Percentiles rank a stretch among this genome's conserved stretches.
Conservation (phyloP, 2,797 vertebrate genomes). For the Sebastes minor region DNA sequence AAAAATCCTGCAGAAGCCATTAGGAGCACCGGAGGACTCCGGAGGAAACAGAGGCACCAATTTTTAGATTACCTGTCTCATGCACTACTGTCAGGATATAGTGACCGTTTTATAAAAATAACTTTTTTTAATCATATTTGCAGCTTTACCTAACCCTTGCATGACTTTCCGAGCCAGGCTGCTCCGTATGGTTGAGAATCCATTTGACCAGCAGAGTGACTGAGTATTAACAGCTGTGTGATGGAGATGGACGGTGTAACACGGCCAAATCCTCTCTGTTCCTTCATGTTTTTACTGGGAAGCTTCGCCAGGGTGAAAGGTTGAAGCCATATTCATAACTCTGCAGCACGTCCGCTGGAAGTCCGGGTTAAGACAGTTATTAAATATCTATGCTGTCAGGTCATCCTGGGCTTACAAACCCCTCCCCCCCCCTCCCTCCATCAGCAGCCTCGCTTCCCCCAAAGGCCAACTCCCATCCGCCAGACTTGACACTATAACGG, state of each 20-base stretch:
- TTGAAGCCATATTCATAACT: slow-evolving; percentile 42
- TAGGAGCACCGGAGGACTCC: too few species aligned
- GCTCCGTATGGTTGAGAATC: slow-evolving; percentile 6
- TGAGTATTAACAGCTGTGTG: slow-evolving; percentile 56
- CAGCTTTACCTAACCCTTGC: too few species aligned
- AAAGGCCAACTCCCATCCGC: slow-evolving; percentile 17
- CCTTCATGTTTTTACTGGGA: not conserved
- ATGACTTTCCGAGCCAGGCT: not conserved
- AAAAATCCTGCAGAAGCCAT: too few species aligned
- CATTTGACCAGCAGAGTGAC: slow-evolving; percentile 38
- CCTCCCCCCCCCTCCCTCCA: too few species aligned
- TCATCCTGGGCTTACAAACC: slow-evolving; percentile 22
- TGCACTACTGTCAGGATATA: too few species aligned
- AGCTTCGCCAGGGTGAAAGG: slow-evolving; percentile 15
- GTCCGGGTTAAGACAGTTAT: slow-evolving; percentile 63
- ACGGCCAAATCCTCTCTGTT: slow-evolving; percentile 23
- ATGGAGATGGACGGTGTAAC: slow-evolving; percentile 46
- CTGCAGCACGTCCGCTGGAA: slow-evolving; percentile 1
- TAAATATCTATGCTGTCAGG: slow-evolving; percentile 65
- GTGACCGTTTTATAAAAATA: too few species aligned
- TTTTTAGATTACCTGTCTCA: too few species aligned
- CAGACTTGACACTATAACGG: slow-evolving; percentile 24
- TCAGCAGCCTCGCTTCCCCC: not conserved
- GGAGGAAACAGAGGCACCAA: too few species aligned
- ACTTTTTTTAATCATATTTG: too few species aligned